These are phyloP conservation scores for Diglossa cyanea DNA, from an alignment of 2,797 vertebrate species.

Conservation along the genomic window DNA sequence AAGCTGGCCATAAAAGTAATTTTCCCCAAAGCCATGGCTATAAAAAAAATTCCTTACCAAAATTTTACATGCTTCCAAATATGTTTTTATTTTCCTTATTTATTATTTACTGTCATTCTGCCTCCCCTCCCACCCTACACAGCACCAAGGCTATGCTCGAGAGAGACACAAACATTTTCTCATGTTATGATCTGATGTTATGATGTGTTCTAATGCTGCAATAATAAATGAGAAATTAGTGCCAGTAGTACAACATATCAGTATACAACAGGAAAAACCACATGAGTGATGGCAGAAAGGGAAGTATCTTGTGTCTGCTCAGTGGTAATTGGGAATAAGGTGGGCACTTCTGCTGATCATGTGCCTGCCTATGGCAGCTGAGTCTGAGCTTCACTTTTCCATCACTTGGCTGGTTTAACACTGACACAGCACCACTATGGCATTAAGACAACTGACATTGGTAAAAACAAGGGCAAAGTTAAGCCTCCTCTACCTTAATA, in stretches of 20 bases:
- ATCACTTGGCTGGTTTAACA: not conserved
- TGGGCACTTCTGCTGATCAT: not conserved
- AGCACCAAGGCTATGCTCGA: not conserved
- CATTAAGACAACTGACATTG: not conserved
- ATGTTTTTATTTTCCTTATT: constrained; percentile 61
- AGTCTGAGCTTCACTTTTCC: not conserved
- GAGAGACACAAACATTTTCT: constrained; percentile 55
- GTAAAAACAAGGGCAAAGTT: not conserved
- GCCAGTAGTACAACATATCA: constrained; percentile 13
- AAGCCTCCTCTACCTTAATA: not conserved
- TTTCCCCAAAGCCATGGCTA: constrained; percentile 18
- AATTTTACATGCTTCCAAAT: constrained; percentile 25
- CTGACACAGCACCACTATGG: not conserved
- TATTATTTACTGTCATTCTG: constrained; percentile 47
- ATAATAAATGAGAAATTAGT: constrained; percentile 60
- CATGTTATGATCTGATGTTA: not conserved
- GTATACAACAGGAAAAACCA: not conserved
- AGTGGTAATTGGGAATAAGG: not conserved
- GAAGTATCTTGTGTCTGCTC: not conserved
- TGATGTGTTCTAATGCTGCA: constrained; percentile 49
- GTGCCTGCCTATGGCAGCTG: not conserved
- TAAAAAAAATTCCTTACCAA: not conserved
- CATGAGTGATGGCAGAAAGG: not conserved
- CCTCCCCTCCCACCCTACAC: rapidly evolving
- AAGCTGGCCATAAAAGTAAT: constrained; percentile 37